A percentile compares a stretch with the other conserved stretches of the same genome.
phyloP scores from a whole-genome alignment of 1,140 invertebrate species.

The Agrypnia vestita region DNA sequence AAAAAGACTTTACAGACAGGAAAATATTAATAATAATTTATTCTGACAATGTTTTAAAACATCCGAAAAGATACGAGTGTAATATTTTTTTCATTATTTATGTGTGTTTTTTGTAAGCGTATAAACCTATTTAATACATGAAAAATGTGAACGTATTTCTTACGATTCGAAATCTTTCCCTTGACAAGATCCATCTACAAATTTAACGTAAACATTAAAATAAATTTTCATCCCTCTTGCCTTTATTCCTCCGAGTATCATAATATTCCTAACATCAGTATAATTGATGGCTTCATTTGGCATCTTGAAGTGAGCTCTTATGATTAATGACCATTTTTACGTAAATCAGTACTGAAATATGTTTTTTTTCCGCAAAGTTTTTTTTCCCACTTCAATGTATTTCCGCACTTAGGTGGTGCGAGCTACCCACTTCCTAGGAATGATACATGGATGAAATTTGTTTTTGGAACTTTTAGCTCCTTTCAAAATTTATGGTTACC shows the following conservation, averaged over 20 bases:
- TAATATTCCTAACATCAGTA: not conserved
- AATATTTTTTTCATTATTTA: no score
- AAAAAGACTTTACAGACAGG: no score
- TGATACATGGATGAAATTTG: conserved; percentile 21
- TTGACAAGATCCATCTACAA: not conserved
- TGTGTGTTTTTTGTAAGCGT: no score
- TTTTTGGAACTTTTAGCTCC: conserved; percentile 7
- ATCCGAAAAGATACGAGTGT: no score
- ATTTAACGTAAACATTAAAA: conserved; percentile 13
- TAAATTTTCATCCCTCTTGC: not conserved
- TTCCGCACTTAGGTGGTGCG: conserved; percentile 2
- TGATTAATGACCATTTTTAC: conserved; percentile 14
- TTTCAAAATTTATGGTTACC: conserved; percentile 8
- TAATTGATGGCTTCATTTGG: conserved; percentile 35
- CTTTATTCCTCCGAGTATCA: not conserved
- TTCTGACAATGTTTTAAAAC: no score
- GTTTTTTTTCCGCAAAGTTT: not conserved
- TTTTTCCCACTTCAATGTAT: conserved; percentile 19
- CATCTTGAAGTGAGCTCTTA: not conserved
- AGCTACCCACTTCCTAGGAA: not conserved
- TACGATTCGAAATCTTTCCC: not conserved
- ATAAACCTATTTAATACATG: no score
- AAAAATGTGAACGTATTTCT: no score
- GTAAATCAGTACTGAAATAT: conserved; percentile 31
- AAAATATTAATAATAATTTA: no score